Evolutionary conservation across 1,140 invertebrate species (phyloP), one percentile per base, ranked within the genome.

Genomic region (Formica selysi): DNA sequence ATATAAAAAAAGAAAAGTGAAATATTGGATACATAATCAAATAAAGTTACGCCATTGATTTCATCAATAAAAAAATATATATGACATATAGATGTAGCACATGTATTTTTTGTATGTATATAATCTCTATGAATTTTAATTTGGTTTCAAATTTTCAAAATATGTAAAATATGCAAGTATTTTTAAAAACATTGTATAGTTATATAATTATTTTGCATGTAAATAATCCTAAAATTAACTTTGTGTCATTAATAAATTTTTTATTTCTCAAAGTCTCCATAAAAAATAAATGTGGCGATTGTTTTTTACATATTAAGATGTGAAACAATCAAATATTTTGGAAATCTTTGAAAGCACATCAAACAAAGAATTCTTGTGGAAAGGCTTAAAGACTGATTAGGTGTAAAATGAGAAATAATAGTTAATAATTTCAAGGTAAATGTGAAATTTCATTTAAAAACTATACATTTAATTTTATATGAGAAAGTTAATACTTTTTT

Each of bases 321-420:
- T 70, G 22, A 48, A 71, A 85, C 22, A 78, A 76, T 76, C 51
- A 13, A 62, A 32, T 86, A 59, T 65, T 59, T 48, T 71, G n/a
- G 10, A 26, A 36, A 38, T 68, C 71, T 62, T 70, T 44, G 16
- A 19, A 29, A 81, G n/a, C 38, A 41, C 32, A 10, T 62, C 4
- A 13, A 76, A 76, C 2, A 76, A 57, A 76, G 16, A 38, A 38
- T 76, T 78, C 61, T 73, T 70, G 65, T 85, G 62, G 68, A 73
- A 86, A 83, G 65, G 65, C 65, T 76, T 71, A 86, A 88, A 88
- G 87, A 88, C 87, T 88, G 87, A 88, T 89, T 89, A 89, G 87
- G 59, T 89, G 84, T 51, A 86, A 64, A 88, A 88, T 68, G 54
- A 86, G 67, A 81, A 88, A 86, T 85, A 78, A 79, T 78, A 74